Evolutionary conservation across 1,140 invertebrate genomes (phyloP).

Genomic region (Drosophila tropicalis): DNA sequence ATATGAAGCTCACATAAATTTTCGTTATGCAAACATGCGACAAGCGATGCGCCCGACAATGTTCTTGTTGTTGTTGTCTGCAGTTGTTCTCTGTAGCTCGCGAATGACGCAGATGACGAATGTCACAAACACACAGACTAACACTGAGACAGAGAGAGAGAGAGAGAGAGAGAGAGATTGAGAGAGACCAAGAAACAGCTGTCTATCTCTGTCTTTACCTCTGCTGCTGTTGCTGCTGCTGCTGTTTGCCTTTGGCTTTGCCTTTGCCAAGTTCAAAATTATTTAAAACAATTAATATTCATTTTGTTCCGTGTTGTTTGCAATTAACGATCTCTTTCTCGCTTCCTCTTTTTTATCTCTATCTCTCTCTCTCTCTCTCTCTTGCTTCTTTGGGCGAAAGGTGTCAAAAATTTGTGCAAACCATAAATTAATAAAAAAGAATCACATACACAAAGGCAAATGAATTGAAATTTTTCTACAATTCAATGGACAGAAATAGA

Average conservation of each 20-base stretch:
- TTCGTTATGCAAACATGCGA: conserved; percentile 59
- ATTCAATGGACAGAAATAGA: conserved; percentile 43
- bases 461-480: conserved; percentile 35
- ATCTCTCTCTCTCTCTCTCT: background rate
- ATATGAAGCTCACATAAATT: conserved; percentile 52
- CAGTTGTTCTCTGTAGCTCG: conserved; percentile 1
- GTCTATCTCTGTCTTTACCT: conserved; percentile 4
- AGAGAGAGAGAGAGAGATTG: conserved; percentile 18
- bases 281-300: conserved; percentile 82
- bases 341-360: background rate
- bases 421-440: conserved; percentile 74
- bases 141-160: background rate
- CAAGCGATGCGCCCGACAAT: conserved; percentile 30
- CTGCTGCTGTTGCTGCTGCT: conserved; percentile 7
- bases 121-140: background rate
- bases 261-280: conserved; percentile 80
- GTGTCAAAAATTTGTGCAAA: conserved; percentile 68
- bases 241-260: conserved; percentile 65
- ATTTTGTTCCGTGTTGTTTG: conserved; percentile 67
- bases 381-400: conserved; percentile 43
- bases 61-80: conserved; percentile 3
- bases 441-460: conserved; percentile 47
- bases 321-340: conserved; percentile 51
- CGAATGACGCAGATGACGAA: conserved; percentile 70
- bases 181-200: conserved; percentile 33